Evolutionary conservation across 2,888 invertebrate genomes (phyloP).

Genomic region (Azorinus chamasolen): DNA sequence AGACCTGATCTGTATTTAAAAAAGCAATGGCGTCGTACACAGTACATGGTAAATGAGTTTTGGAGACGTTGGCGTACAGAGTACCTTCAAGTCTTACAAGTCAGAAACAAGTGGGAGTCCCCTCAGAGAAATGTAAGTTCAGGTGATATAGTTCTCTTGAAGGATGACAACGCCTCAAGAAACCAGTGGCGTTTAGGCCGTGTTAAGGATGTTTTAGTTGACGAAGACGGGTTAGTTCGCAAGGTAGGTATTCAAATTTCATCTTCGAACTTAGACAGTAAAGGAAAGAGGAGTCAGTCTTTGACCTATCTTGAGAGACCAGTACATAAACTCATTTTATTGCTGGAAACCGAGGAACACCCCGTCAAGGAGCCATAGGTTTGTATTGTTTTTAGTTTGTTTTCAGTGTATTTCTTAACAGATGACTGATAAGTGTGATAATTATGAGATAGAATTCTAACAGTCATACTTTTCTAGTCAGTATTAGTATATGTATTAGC

Average conservation of each 20-base stretch:
- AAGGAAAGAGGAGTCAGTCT: neutral
- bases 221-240: constrained; percentile 2
- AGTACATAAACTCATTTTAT: neutral
- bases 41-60: constrained; percentile 62
- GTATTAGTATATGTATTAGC: too few relatives aligned
- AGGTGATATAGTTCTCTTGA: neutral
- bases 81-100: constrained; percentile 50
- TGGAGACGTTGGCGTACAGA: constrained; percentile 65
- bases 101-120: too few relatives aligned
- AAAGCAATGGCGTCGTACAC: constrained; percentile 64
- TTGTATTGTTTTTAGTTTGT: too few relatives aligned
- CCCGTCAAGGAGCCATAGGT: neutral
- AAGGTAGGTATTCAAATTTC: neutral
- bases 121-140: neutral
- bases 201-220: neutral
- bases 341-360: constrained; percentile 3
- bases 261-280: neutral
- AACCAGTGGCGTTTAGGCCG: neutral
- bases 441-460: too few relatives aligned
- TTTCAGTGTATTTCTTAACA: too few relatives aligned
- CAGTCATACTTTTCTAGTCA: too few relatives aligned
- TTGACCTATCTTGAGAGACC: neutral
- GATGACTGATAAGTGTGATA: too few relatives aligned
- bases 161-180: neutral
- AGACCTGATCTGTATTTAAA: constrained; percentile 48